Evolutionary conservation across 2,797 vertebrate genomes (phyloP).

Genomic region (Melanogrammus aeglefinus): DNA sequence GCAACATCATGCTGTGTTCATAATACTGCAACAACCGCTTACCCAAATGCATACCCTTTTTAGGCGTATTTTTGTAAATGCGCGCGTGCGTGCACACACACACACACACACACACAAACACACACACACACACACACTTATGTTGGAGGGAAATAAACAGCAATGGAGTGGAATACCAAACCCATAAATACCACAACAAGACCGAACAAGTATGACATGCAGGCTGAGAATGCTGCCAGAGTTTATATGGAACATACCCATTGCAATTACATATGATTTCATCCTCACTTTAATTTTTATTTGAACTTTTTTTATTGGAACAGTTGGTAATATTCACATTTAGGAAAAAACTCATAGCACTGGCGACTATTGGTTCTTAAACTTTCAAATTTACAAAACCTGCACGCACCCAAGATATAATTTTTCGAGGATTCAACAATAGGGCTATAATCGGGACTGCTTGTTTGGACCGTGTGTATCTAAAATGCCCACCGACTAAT

Average conservation of each 20-base stretch:
- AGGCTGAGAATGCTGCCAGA: slow-evolving; percentile 62
- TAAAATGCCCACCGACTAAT: neutral
- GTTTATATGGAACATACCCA: slow-evolving; percentile 61
- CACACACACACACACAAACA: neutral
- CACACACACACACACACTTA: neutral
- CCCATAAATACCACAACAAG: slow-evolving; percentile 76
- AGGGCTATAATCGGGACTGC: neutral
- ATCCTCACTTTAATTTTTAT: slow-evolving; percentile 27
- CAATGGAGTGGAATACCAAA: slow-evolving; percentile 61
- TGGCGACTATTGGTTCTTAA: neutral
- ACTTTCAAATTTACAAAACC: neutral
- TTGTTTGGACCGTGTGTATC: neutral
- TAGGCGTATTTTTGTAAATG: too few relatives aligned
- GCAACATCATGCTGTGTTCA: neutral
- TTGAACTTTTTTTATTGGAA: neutral
- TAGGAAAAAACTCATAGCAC: neutral
- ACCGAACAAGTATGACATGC: slow-evolving; percentile 71
- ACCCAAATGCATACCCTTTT: too few relatives aligned
- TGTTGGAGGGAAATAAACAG: slow-evolving; percentile 33
- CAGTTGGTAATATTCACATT: neutral
- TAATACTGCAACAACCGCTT: too few relatives aligned
- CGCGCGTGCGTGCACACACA: neutral
- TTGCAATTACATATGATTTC: slow-evolving; percentile 43
- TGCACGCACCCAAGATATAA: neutral
- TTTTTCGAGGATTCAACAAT: neutral